These are phyloP conservation scores for Monoplex corrugatus DNA, from an alignment of 2,888 invertebrate genomes.

Conservation along the genomic window DNA sequence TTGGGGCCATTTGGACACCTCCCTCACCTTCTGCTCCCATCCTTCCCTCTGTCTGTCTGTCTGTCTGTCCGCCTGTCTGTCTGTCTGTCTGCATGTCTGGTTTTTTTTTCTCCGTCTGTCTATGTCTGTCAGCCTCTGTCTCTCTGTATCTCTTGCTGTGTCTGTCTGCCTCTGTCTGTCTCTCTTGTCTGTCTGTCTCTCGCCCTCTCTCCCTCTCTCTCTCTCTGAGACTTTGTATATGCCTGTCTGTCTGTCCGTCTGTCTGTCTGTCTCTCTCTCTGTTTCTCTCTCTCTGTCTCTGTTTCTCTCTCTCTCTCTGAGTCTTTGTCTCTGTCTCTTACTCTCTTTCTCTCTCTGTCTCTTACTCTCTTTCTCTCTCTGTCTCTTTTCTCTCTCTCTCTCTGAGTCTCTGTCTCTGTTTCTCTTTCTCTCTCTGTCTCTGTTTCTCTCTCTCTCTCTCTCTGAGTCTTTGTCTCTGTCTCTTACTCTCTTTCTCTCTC, in stretches of 20 bases:
- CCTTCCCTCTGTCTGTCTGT: background rate
- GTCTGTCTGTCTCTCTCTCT: background rate
- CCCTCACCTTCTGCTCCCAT: background rate
- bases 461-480: background rate
- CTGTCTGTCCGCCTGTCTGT: background rate
- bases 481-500: background rate
- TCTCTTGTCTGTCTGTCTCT: background rate
- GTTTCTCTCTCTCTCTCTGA: background rate
- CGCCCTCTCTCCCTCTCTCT: background rate
- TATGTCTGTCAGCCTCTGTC: background rate
- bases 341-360: constrained; percentile 17
- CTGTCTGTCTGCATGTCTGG: background rate
- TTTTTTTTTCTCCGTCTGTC: no score
- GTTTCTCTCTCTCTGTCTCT: background rate
- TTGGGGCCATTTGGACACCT: background rate
- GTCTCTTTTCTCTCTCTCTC: background rate
- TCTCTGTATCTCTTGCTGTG: background rate
- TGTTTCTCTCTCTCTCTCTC: background rate
- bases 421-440: background rate
- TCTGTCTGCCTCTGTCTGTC: background rate
- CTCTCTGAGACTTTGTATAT: background rate
- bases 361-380: constrained; percentile 3
- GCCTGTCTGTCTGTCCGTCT: background rate
- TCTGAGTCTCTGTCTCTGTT: background rate
- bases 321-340: background rate